phyloP scores from a whole-genome alignment of 2,797 vertebrate species.

The Gila robusta region DNA sequence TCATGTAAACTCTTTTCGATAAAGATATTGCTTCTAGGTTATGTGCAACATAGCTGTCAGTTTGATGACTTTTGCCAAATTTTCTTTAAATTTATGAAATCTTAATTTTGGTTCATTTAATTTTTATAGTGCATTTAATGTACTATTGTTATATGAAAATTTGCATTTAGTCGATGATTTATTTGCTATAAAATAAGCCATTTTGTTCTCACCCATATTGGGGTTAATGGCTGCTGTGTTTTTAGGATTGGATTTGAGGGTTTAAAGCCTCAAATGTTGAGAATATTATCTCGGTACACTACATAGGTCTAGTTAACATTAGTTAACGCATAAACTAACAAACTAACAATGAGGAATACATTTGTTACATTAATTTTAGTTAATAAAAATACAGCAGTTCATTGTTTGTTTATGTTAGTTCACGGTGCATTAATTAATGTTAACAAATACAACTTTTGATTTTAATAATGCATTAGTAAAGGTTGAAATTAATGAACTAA shows the following conservation, averaged over 20 bases:
- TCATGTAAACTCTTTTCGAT: constrained; percentile 19
- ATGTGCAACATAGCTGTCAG: constrained; percentile 30
- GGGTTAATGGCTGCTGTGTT: constrained; percentile 58
- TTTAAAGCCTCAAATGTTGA: not conserved
- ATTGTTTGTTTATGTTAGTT: too few species aligned
- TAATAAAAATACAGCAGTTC: too few species aligned
- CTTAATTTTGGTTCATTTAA: not conserved
- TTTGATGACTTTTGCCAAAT: constrained; percentile 3
- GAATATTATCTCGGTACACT: constrained; percentile 44
- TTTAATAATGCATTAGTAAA: too few species aligned
- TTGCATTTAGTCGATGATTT: constrained; percentile 19
- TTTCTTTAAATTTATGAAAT: not conserved
- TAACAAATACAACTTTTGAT: too few species aligned
- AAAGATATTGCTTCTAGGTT: constrained; percentile 62
- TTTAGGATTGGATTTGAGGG: not conserved
- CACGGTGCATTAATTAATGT: too few species aligned
- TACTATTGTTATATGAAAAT: not conserved
- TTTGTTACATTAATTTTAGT: too few species aligned
- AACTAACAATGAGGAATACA: too few species aligned
- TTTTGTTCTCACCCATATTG: constrained; percentile 37
- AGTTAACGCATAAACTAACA: too few species aligned
- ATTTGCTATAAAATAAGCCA: constrained; percentile 32
- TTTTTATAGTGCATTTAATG: not conserved
- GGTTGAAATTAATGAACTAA: too few species aligned
- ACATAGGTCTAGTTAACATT: too few species aligned